phyloP scores from a whole-genome alignment of 2,888 invertebrate species.

The Biston betularia region DNA sequence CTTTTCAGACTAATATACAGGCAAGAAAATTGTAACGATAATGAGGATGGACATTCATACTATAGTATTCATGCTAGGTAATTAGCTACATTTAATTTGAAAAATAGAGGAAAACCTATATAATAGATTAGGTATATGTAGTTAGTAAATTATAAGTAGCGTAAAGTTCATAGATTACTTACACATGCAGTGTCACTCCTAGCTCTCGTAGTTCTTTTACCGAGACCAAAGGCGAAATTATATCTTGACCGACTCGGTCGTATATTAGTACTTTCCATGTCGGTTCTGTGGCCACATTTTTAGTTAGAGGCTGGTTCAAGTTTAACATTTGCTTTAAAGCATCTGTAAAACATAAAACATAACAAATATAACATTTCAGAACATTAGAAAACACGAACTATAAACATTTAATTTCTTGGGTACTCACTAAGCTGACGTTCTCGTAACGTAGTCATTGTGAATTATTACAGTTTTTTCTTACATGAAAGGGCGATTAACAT shows the following conservation, averaged over 20 bases:
- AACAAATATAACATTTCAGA: constrained; percentile 8
- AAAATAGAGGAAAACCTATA: background rate
- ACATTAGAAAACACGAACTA: constrained; percentile 23
- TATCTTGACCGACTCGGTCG: constrained; percentile 98
- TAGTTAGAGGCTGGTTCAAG: constrained; percentile 93
- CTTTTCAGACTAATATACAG: no score
- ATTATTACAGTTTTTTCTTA: constrained; percentile 44
- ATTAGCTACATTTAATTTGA: no score
- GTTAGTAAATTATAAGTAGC: background rate
- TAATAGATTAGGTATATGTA: no score
- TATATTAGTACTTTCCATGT: constrained; percentile 99
- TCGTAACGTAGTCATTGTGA: constrained; percentile 88
- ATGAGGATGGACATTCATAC: no score
- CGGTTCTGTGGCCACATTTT: constrained; percentile 93
- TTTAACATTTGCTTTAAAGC: constrained; percentile 98
- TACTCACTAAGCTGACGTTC: constrained; percentile 90
- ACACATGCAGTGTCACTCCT: constrained; percentile 99
- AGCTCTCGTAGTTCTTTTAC: constrained; percentile 97
- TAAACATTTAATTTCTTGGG: constrained; percentile 8
- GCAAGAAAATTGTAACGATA: no score
- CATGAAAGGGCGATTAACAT: constrained; percentile 33
- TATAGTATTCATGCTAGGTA: no score
- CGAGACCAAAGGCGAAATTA: constrained; percentile 98
- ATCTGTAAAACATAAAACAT: constrained; percentile 84
- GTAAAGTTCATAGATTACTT: constrained; percentile 69